Conservation (phyloP, 2,797 vertebrate species). For the Xenopus petersii region DNA sequence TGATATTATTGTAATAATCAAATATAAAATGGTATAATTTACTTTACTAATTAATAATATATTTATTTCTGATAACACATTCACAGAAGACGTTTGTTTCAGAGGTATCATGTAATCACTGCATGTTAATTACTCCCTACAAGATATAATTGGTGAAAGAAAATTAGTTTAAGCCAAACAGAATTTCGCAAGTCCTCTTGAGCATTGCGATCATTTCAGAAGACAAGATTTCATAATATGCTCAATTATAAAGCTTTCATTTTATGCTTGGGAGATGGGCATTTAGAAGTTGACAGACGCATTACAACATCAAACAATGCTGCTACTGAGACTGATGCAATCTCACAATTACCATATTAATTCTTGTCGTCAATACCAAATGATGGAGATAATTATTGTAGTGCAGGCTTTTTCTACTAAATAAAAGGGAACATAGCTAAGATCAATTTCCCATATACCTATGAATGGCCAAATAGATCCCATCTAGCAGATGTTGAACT, state of each 20-base stretch:
- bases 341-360: slow-evolving; percentile 22
- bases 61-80: slow-evolving; percentile 31
- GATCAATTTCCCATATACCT: neutral
- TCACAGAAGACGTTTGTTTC: slow-evolving; percentile 29
- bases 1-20: too few species aligned
- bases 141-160: slow-evolving; percentile 46
- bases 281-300: slow-evolving; percentile 39
- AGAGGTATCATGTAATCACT: slow-evolving; percentile 44
- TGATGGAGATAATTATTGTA: slow-evolving; percentile 19
- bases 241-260: slow-evolving; percentile 35
- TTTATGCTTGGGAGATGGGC: slow-evolving; percentile 36
- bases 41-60: slow-evolving; percentile 22
- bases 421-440: neutral
- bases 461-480: too few species aligned
- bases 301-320: slow-evolving; percentile 31
- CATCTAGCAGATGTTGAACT: too few species aligned
- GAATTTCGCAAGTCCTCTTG: slow-evolving; percentile 41
- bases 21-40: neutral
- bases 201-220: slow-evolving; percentile 40
- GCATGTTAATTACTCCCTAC: slow-evolving; percentile 44
- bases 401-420: neutral
- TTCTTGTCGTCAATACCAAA: slow-evolving; percentile 31
- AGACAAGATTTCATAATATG: slow-evolving; percentile 43
- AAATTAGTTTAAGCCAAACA: slow-evolving; percentile 45
- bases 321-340: slow-evolving; percentile 24